phyloP scores from a whole-genome alignment of 2,113 vertebrate species.

The Rhinolophus sinicus region DNA sequence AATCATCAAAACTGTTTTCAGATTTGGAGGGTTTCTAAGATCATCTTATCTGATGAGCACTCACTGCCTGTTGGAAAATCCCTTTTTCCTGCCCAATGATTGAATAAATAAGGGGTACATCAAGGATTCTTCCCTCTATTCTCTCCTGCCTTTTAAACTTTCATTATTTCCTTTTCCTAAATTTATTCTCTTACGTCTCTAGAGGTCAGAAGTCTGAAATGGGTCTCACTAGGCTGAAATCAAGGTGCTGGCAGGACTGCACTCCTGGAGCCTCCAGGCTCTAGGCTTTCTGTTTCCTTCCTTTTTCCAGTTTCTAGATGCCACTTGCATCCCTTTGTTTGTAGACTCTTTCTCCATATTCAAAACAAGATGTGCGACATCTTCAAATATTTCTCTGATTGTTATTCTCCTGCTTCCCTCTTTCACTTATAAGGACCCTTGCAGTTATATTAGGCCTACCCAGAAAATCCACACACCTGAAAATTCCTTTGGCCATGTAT shows the following conservation, averaged over 20 bases:
- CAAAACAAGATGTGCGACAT: neutral
- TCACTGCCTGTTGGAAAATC: neutral
- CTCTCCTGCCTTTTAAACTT: neutral
- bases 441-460: neutral
- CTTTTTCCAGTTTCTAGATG: neutral
- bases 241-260: neutral
- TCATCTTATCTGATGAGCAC: neutral
- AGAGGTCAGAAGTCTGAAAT: neutral
- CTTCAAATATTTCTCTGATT: neutral
- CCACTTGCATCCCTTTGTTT: neutral
- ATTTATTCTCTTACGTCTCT: neutral
- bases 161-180: neutral
- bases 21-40: neutral
- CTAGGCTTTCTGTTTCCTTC: neutral
- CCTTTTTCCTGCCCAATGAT: neutral
- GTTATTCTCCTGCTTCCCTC: neutral
- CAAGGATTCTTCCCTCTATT: neutral
- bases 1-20: constrained; percentile 16
- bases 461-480: neutral
- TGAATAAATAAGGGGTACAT: neutral
- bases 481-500: neutral
- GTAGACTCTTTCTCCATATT: neutral
- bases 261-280: neutral
- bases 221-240: neutral
- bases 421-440: neutral